A percentile compares a stretch with the other conserved stretches of the same genome.
phyloP scores from a whole-genome alignment of 2,113 vertebrate genomes.

The Callocephalon fimbriatum region DNA sequence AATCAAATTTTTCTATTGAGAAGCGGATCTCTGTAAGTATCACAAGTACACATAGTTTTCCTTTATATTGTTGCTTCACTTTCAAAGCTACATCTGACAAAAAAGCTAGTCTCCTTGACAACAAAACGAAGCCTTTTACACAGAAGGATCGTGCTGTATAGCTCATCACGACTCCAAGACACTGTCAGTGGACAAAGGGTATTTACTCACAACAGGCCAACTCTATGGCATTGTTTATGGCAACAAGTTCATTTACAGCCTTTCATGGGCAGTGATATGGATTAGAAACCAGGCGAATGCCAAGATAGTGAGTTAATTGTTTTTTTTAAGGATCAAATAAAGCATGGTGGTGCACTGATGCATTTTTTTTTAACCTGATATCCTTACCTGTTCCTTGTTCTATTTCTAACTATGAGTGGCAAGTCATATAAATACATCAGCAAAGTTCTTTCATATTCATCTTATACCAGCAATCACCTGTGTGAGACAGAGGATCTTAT shows the following conservation, averaged over 20 bases:
- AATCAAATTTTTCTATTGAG: neutral
- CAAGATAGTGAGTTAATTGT: neutral
- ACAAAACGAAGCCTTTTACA: constrained; percentile 6
- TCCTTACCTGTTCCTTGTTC: neutral
- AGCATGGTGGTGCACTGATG: fast-evolving
- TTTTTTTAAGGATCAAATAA: neutral
- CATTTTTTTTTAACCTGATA: neutral
- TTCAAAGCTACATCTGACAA: neutral
- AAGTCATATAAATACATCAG: neutral
- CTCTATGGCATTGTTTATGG: fast-evolving
- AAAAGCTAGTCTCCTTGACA: constrained; percentile 50
- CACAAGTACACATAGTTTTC: neutral
- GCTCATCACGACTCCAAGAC: neutral
- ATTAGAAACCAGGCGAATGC: neutral
- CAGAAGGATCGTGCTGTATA: neutral
- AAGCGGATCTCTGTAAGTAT: neutral
- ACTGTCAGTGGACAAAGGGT: neutral
- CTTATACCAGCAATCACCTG: neutral
- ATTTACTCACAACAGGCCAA: neutral
- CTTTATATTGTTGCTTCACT: neutral
- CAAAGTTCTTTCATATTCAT: neutral
- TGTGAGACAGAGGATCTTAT: neutral
- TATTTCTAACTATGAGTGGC: neutral
- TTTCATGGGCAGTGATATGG: neutral
- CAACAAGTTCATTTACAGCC: neutral